A percentile compares a stretch with the other conserved stretches of the same genome.
Evolutionary conservation across 1,140 invertebrate species (phyloP).

Genomic region (Drosophila erecta): DNA sequence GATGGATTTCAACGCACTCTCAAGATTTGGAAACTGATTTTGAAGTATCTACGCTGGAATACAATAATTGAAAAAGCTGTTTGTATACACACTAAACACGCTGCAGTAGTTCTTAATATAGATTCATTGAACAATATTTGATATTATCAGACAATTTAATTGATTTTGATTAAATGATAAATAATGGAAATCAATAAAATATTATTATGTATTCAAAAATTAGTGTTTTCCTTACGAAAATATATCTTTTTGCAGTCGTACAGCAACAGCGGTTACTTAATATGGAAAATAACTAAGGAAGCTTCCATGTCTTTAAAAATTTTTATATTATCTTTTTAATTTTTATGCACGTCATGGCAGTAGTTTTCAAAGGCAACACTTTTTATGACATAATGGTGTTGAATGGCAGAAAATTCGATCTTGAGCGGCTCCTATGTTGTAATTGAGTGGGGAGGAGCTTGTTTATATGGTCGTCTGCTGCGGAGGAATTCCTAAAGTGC

Average conservation of each 20-base stretch:
- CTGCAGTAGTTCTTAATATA: conserved; percentile 20
- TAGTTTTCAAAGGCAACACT: no score
- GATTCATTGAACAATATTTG: conserved; percentile 46
- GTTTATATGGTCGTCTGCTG: neutral
- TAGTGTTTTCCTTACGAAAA: neutral
- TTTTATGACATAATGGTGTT: no score
- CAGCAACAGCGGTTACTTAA: no score
- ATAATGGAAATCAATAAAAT: conserved; percentile 29
- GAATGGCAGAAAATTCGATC: no score
- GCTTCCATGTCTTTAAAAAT: no score
- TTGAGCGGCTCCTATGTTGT: no score
- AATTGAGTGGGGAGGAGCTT: neutral
- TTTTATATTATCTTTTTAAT: no score
- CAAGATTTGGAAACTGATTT: conserved; percentile 14
- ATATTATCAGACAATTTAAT: conserved; percentile 33
- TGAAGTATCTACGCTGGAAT: conserved; percentile 21
- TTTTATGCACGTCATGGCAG: no score
- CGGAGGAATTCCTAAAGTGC: conserved; percentile 6
- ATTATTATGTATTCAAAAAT: conserved; percentile 15
- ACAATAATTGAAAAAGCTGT: conserved; percentile 18
- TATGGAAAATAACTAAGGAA: no score
- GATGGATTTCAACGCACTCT: conserved; percentile 31
- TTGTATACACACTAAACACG: conserved; percentile 10
- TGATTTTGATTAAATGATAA: conserved; percentile 21
- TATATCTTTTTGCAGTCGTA: no score